phyloP scores from a whole-genome alignment of 2,113 vertebrate species.

The Okapia johnstoni region DNA sequence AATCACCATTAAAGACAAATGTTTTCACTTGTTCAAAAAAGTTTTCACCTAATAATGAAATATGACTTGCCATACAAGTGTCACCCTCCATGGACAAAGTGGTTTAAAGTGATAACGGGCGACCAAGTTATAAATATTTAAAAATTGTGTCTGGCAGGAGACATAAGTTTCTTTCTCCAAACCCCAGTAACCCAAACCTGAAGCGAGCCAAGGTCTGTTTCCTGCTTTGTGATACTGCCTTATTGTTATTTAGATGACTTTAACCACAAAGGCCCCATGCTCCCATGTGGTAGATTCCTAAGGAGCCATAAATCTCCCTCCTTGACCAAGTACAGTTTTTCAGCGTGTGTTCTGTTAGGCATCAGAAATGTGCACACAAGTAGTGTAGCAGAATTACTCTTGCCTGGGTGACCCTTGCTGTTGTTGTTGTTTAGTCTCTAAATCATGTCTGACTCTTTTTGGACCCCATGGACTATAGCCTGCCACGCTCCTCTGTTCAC shows the following conservation, averaged over 20 bases:
- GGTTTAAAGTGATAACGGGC: slow-evolving; percentile 51
- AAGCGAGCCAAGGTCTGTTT: slow-evolving; percentile 51
- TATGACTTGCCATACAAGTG: slow-evolving; percentile 46
- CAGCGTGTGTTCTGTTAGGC: neutral
- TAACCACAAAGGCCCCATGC: slow-evolving; percentile 26
- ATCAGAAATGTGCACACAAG: neutral
- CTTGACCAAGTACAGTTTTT: neutral
- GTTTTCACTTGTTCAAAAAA: slow-evolving; percentile 54
- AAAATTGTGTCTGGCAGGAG: slow-evolving; percentile 38
- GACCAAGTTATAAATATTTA: slow-evolving; percentile 53
- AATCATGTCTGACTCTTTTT: neutral
- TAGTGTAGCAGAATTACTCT: neutral
- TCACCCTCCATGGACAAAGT: slow-evolving; percentile 39
- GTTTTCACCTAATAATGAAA: slow-evolving; percentile 56
- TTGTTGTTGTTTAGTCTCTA: neutral
- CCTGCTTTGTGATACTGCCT: slow-evolving; percentile 33
- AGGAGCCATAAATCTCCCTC: slow-evolving; percentile 50
- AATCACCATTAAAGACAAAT: slow-evolving; percentile 60
- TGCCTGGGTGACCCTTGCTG: neutral
- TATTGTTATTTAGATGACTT: slow-evolving; percentile 33
- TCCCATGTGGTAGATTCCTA: neutral
- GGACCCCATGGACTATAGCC: neutral
- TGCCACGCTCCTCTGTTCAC: neutral
- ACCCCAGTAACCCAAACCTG: slow-evolving; percentile 42
- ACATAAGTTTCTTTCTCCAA: slow-evolving; percentile 46